These are phyloP conservation scores for Anoplius nigerrimus DNA, from an alignment of 2,888 invertebrate species.

Conservation along the genomic window DNA sequence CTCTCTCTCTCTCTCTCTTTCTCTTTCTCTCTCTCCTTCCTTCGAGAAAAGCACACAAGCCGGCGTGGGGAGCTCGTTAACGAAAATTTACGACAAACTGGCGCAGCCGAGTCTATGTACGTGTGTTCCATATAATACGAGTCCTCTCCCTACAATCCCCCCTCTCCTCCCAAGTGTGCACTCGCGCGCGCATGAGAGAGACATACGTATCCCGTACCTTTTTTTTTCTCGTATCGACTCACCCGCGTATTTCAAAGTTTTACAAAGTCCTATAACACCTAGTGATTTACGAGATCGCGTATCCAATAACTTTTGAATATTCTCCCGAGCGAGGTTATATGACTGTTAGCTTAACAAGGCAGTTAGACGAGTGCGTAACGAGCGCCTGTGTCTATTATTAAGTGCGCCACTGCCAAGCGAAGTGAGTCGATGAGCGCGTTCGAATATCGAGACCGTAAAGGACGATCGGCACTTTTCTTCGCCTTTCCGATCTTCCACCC, in stretches of 20 bases:
- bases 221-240: conserved; percentile 3
- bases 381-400: conserved; percentile 55
- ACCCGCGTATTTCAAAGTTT: conserved; percentile 44
- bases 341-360: conserved; percentile 61
- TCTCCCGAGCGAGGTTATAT: conserved; percentile 30
- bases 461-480: conserved; percentile 6
- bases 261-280: conserved; percentile 48
- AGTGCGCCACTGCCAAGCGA: conserved; percentile 35
- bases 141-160: conserved; percentile 6
- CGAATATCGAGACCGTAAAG: background rate
- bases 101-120: conserved; percentile 32
- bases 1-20: conserved; percentile 5
- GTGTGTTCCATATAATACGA: conserved; percentile 15
- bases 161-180: background rate
- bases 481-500: background rate
- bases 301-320: conserved; percentile 60
- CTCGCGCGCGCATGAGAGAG: conserved; percentile 1
- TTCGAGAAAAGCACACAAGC: conserved; percentile 2
- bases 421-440: background rate
- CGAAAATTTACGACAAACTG: conserved; percentile 48
- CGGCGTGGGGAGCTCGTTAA: conserved; percentile 40
- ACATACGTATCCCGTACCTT: too few species aligned
- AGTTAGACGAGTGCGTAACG: conserved; percentile 58
- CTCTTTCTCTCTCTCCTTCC: background rate
- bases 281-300: conserved; percentile 59